Base-by-base conservation (phyloP, 2,888 invertebrate species). In the Biston betularia region DNA sequence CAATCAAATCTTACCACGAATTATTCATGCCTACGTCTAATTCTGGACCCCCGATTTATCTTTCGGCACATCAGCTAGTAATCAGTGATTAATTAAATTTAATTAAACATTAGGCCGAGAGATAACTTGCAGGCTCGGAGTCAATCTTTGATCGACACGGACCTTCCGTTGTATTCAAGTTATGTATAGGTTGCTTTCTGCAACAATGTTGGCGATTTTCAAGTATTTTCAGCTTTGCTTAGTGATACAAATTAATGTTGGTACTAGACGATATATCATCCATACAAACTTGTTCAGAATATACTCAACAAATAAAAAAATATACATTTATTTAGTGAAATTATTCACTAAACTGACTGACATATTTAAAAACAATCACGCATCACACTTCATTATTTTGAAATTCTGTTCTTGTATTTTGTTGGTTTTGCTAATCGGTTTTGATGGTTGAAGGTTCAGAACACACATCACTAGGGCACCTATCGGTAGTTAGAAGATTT, bases 81-180 rank as follows among this genome's bases (percentile, higher is more conserved):
- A 66, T 63, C 64, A 40, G 42, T 65, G 60, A 70, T 68, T 70
- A 68, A 70, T 70, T 70, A 70, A 63, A 35, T 65, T 70, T 70
- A 70, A 70, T 70, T 70, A 63, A 67, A 67, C 63, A 65, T 65
- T 63, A 52, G 52, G 48, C 34, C 35, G 11, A 34, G 58, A 63
- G 69, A 69, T 69, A 69, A 54, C 59, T 63, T 55, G 35, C 40
- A 0, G 40, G 53, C 10, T n/a, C 33, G 34, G 63, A 65, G 57
- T 69, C 60, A 63, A 65, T 61, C 63, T 63, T 35, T 55, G 60
- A 69, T 69, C 69, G 63, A 64, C 52, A 49, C 52, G 55, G 52
- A 46, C 34, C 40, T 42, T 59, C 48, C 53, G 46, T 48, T 12
- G 40, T 54, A 42, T 44, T 44, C 6, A 42, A 52, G 33, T 50